Evolutionary conservation across 2,797 vertebrate genomes (phyloP), one percentile per base, ranked within the genome.

Genomic region (Muscicapa striata): DNA sequence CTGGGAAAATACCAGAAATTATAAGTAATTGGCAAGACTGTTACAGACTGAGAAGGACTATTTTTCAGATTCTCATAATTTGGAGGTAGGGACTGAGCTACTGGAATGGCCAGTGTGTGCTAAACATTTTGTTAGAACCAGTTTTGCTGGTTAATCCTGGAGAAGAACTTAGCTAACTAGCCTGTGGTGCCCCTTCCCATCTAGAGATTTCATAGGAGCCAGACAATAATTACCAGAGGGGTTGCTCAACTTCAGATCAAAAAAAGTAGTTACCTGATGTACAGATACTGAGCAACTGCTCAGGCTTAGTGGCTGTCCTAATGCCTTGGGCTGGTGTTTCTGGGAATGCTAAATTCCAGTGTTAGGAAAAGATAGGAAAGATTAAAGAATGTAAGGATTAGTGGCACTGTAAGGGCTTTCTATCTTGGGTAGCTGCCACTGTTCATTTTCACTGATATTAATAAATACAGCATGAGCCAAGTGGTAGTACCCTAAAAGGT

Each of bases 381-480:
- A 89, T 81, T 75, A 89, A 87, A 61, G 57, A 89, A 67, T 49
- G 14, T 54, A 32, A 68, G 46, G 43, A 74, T 91, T 83, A 83
- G 73, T 77, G 59, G 36, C 36, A 64, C 41, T 55, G 5, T 58
- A 66, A 93, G 51, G 41, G 19, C 58, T 90, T 87, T 64, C n/a
- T 89, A 9, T 74, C 64, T 40, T 76, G n/a, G 73, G 66, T 40
- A 73, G 54, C 84, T 73, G 57, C 75, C 49, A 67, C 64, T 49
- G 20, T 68, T 89, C 18, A 13, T 89, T 92, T 94, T 92, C 36
- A 72, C 38, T 87, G n/a, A 40, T 79, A 45, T 26, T 94, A 80
- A 68, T 87, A 93, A 77, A 87, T 70, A 76, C 21, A 61, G 15
- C 4, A 15, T 34, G 15, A 80, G 49, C 38, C 58, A 91, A 81